Percentiles rank a stretch among this genome's conserved stretches.
Evolutionary conservation across 2,797 vertebrate species (phyloP).

Genomic region (Falco berigora): DNA sequence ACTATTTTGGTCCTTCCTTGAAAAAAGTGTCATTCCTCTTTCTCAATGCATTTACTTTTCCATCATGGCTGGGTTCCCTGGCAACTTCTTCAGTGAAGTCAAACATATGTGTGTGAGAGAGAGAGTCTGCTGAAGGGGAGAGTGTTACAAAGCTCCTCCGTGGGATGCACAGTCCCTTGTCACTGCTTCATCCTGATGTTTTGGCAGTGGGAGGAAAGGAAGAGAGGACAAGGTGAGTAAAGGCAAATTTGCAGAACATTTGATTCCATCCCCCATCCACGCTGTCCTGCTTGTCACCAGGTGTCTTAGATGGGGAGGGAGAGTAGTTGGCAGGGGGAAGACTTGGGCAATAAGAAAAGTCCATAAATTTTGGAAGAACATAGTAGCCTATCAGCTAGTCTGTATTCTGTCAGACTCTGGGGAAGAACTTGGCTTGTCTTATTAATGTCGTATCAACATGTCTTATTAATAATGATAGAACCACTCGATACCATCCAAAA

Average conservation of each 20-base stretch:
- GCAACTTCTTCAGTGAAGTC: neutral
- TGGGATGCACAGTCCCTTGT: neutral
- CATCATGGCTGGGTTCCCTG: slow-evolving; percentile 3
- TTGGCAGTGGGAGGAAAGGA: neutral
- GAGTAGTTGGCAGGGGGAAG: neutral
- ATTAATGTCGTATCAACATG: slow-evolving; percentile 19
- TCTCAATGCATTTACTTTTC: neutral
- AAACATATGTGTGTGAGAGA: neutral
- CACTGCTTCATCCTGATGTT: neutral
- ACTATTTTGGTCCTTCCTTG: neutral
- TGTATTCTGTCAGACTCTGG: neutral
- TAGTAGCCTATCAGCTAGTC: neutral
- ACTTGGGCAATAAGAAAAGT: neutral
- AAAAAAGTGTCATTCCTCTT: neutral
- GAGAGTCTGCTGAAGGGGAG: neutral
- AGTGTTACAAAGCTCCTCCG: neutral
- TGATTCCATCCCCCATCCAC: neutral
- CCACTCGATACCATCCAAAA: neutral
- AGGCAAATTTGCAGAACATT: neutral
- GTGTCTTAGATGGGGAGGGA: neutral
- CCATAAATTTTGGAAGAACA: neutral
- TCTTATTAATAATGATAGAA: slow-evolving; percentile 39
- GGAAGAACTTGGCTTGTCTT: neutral
- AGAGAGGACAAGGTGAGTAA: neutral
- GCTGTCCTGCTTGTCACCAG: neutral